Percentiles rank a stretch among this genome's conserved stretches.
These are phyloP conservation scores for Dryoscopus gambensis DNA, from an alignment of 2,113 vertebrate species.

Conservation along the genomic window DNA sequence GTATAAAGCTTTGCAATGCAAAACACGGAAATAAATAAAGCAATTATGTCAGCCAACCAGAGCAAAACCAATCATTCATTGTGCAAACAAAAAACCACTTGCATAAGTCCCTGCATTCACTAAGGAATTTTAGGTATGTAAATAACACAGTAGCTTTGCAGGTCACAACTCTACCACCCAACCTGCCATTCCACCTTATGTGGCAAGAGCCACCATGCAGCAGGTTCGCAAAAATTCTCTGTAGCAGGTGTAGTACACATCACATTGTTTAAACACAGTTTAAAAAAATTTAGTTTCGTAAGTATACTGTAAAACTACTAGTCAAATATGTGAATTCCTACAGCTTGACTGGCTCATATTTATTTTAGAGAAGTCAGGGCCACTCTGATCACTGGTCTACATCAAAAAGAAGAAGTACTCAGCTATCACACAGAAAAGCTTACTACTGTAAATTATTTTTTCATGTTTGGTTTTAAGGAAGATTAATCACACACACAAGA, in stretches of 20 bases:
- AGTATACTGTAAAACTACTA: not conserved
- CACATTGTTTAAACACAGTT: not conserved
- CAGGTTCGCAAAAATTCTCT: not conserved
- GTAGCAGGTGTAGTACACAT: not conserved
- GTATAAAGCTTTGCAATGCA: not conserved
- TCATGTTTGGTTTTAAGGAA: not conserved
- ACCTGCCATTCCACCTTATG: not conserved
- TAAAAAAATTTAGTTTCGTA: not conserved
- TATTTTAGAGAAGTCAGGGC: not conserved
- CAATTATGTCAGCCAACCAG: not conserved
- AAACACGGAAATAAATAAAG: not conserved
- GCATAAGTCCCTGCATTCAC: not conserved
- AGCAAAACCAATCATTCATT: not conserved
- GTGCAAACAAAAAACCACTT: not conserved
- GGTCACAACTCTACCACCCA: not conserved
- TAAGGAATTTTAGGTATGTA: not conserved
- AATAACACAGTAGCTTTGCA: not conserved
- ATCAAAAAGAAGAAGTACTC: not conserved
- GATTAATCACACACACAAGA: not conserved
- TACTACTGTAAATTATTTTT: not conserved
- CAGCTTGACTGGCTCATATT: not conserved
- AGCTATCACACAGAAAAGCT: not conserved
- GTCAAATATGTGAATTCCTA: not conserved
- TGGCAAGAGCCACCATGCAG: not conserved
- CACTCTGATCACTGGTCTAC: not conserved